Percentiles rank a stretch among this genome's conserved stretches.
phyloP scores from a whole-genome alignment of 2,888 invertebrate species.

The Pristionchus japonicus region DNA sequence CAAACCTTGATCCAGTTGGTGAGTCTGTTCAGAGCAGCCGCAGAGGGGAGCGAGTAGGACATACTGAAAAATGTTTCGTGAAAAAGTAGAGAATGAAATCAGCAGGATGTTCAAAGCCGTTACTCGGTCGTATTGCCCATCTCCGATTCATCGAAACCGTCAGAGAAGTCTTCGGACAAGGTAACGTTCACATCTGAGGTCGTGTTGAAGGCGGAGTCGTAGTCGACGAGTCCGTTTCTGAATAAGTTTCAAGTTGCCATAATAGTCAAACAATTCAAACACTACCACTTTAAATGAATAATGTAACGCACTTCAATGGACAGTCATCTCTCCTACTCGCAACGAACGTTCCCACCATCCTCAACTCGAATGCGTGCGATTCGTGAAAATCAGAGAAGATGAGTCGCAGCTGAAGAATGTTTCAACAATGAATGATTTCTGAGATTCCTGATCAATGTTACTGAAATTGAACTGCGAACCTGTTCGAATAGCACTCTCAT shows the following conservation, averaged over 20 bases:
- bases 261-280: no score
- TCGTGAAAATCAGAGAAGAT: conserved; percentile 46
- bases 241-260: no score
- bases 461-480: no score
- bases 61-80: conserved; percentile 4
- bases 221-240: background rate
- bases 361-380: conserved; percentile 42
- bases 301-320: conserved; percentile 24
- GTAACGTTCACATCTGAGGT: background rate
- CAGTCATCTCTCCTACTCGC: conserved; percentile 50
- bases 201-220: background rate
- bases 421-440: no score
- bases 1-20: conserved; percentile 39
- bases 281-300: background rate
- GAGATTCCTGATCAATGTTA: no score
- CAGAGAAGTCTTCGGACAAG: background rate
- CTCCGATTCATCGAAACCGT: conserved; percentile 6
- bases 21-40: conserved; percentile 1
- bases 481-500: conserved; percentile 64
- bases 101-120: background rate
- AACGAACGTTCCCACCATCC: conserved; percentile 50
- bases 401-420: conserved; percentile 18
- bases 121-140: conserved; percentile 10
- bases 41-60: conserved; percentile 7
- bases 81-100: background rate